phyloP scores from a whole-genome alignment of 1,140 invertebrate genomes.

The Latrodectus geometricus region DNA sequence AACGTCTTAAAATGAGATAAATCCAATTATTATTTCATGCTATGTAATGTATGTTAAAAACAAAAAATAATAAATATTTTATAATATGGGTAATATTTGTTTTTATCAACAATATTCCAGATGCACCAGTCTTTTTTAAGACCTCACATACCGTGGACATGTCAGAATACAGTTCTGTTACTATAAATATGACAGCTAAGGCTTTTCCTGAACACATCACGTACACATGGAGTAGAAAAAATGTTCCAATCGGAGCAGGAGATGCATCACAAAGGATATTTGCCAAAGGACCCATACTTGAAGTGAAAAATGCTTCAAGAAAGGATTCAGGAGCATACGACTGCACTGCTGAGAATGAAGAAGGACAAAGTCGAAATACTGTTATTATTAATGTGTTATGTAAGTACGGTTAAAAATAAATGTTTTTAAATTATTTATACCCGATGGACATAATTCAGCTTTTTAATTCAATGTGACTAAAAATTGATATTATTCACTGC shows the following conservation, averaged over 20 bases:
- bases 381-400: slow-evolving; percentile 91
- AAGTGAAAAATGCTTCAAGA: slow-evolving; percentile 82
- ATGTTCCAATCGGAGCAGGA: background rate
- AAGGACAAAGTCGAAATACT: slow-evolving; percentile 82
- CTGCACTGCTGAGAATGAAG: slow-evolving; percentile 87
- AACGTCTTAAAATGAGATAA: too few relatives aligned
- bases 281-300: slow-evolving; percentile 82
- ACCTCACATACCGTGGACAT: slow-evolving; percentile 72
- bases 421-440: too few relatives aligned
- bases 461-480: too few relatives aligned
- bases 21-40: too few relatives aligned
- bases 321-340: slow-evolving; percentile 88
- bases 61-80: too few relatives aligned
- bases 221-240: slow-evolving; percentile 82
- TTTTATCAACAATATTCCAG: slow-evolving; percentile 66
- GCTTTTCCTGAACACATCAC: slow-evolving; percentile 85
- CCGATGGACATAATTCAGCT: too few relatives aligned
- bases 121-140: slow-evolving; percentile 71
- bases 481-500: too few relatives aligned
- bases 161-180: slow-evolving; percentile 84
- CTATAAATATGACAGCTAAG: slow-evolving; percentile 82
- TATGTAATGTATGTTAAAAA: too few relatives aligned
- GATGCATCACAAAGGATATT: slow-evolving; percentile 72
- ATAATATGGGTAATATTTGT: too few relatives aligned
- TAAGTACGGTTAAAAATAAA: slow-evolving; percentile 75